Evolutionary conservation across 2,888 invertebrate genomes (phyloP).

Genomic region (Sinhomidia bicolor): DNA sequence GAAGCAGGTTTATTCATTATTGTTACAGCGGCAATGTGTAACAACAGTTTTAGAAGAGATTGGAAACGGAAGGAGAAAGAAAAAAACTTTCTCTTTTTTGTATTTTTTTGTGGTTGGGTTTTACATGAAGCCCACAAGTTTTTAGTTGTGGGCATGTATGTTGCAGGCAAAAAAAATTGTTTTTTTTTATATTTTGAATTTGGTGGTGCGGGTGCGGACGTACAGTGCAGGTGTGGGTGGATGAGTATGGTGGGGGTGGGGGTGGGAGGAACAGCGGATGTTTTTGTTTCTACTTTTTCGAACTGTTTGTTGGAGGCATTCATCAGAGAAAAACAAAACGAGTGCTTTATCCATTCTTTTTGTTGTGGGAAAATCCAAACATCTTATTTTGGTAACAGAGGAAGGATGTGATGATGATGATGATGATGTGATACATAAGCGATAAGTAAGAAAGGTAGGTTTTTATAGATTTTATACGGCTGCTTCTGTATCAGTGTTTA

Average conservation of each 20-base stretch:
- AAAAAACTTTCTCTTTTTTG: background rate
- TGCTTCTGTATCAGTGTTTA: background rate
- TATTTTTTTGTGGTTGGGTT: too few relatives aligned
- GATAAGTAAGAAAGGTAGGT: too few relatives aligned
- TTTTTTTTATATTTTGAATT: background rate
- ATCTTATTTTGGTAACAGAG: background rate
- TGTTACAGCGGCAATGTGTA: too few relatives aligned
- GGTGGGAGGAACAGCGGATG: background rate
- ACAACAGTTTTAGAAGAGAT: background rate
- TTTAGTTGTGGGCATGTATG: background rate
- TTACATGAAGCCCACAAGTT: background rate
- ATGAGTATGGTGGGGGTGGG: background rate
- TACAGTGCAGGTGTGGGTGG: background rate
- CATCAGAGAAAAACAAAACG: background rate
- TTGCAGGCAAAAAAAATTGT: background rate
- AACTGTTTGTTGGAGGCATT: background rate
- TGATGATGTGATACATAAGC: too few relatives aligned
- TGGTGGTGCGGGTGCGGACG: too few relatives aligned
- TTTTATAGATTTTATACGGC: too few relatives aligned
- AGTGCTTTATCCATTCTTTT: background rate
- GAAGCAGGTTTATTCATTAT: too few relatives aligned
- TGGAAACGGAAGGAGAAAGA: background rate
- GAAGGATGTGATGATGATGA: background rate
- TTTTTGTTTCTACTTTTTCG: background rate
- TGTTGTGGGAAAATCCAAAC: background rate